These are phyloP conservation scores for Sebastes hubbsi DNA, from an alignment of 2,797 vertebrate species.

Conservation along the genomic window DNA sequence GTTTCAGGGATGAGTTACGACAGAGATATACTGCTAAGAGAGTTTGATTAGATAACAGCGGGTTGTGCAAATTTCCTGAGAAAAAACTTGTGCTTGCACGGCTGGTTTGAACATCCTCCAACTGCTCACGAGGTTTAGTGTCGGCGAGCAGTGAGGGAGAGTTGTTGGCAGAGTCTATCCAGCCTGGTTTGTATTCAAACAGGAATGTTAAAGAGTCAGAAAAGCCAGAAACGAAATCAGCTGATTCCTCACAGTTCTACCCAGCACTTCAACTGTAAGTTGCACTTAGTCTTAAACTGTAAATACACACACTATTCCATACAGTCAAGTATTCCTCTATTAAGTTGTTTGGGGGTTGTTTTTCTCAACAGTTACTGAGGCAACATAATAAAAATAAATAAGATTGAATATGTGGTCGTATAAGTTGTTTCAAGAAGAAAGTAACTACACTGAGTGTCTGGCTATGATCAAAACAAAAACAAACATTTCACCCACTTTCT, in stretches of 20 bases:
- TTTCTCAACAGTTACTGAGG: neutral
- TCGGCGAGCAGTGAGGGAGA: neutral
- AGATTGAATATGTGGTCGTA: neutral
- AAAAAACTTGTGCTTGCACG: neutral
- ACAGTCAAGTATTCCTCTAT: neutral
- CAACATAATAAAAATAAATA: neutral
- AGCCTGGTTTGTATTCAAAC: slow-evolving; percentile 37
- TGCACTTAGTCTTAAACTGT: neutral
- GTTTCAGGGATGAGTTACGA: neutral
- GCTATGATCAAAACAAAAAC: neutral
- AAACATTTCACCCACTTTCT: neutral
- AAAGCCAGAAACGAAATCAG: slow-evolving; percentile 8
- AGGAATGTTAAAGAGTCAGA: slow-evolving; percentile 7
- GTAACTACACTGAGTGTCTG: neutral
- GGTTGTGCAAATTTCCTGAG: neutral
- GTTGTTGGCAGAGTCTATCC: slow-evolving; percentile 38
- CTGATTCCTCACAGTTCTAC: neutral
- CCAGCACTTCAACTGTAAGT: neutral
- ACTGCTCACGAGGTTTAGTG: neutral
- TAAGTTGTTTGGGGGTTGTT: neutral
- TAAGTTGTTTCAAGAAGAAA: neutral
- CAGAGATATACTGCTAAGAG: neutral
- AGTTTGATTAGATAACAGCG: neutral
- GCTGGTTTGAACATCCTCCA: slow-evolving; percentile 1
- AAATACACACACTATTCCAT: neutral